Evolutionary conservation across 1,140 invertebrate genomes (phyloP), one percentile per base, ranked within the genome.

Genomic region (Drosophila subobscura): DNA sequence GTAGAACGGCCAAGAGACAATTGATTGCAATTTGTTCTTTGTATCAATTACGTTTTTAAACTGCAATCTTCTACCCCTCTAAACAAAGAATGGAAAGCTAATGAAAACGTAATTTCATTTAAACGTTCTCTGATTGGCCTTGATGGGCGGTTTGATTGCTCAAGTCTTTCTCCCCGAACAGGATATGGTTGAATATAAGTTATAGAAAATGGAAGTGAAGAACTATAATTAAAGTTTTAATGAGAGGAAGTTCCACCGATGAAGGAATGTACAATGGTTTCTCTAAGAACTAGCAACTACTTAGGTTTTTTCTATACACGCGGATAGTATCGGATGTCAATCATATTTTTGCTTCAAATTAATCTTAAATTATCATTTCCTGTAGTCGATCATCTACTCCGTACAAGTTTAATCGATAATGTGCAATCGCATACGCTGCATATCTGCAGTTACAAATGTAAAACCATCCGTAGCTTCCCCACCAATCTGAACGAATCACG

Each of bases 41-140:
- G 56, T 10, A 56, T 53, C 73, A 68, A 81, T 81, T 78, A 49
- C 47, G 65, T 50, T 79, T 56, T 49, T 45, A 57, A 79, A 65
- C 56, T 68, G 47, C 55, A 40, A 46, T 47, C 52, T 75, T 66
- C 46, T 10, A 3, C 10, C 10, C 2, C 33, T 4, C 10, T 37
- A 42, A 41, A 49, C 50, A 20, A 49, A 56, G 66, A 68, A 47
- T 20, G 33, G 66, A 68, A 56, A 14, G 33, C 66, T 68, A 68
- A 68, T 68, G 64, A 75, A 84, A 59, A 79, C 54, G 55, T 61
- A 77, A 74, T 65, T 52, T 42, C 47, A 61, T 64, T 67, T 59
- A 73, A 85, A 67, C 65, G 72, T 54, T 68, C 40, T 73, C 77
- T 37, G 56, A 81, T 81, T 86, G 52, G 47, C 57, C 60, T 67